These are phyloP conservation scores for Ciconia nigra DNA, from an alignment of 2,797 vertebrate species.

Conservation along the genomic window DNA sequence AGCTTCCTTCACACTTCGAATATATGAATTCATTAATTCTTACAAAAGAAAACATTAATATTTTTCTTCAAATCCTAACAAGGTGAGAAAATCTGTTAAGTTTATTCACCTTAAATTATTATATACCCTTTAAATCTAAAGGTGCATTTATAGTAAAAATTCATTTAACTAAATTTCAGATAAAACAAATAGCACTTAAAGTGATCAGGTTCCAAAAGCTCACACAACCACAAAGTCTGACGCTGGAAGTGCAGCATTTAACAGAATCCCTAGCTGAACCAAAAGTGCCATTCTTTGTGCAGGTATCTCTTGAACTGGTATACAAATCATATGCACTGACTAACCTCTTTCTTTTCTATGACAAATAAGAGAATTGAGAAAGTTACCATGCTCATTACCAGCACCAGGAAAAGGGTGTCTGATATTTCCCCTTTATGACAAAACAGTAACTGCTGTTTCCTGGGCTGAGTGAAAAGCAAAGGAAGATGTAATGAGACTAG, in stretches of 20 bases:
- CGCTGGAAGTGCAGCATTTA: neutral
- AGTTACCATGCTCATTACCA: neutral
- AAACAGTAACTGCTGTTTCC: neutral
- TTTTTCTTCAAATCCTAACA: neutral
- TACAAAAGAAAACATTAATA: fast-evolving
- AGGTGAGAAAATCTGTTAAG: neutral
- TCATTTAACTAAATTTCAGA: neutral
- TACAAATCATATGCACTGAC: neutral
- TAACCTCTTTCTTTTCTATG: neutral
- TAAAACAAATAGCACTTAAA: neutral
- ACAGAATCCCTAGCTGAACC: neutral
- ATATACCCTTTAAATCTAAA: neutral
- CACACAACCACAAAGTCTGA: neutral
- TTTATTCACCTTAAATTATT: neutral
- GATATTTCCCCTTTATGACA: neutral
- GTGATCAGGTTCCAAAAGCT: neutral
- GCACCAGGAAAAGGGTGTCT: neutral
- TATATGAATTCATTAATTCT: neutral
- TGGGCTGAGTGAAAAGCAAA: neutral
- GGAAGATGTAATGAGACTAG: neutral
- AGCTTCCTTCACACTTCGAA: neutral
- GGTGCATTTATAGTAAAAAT: neutral
- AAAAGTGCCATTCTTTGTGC: neutral
- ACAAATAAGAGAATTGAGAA: neutral
- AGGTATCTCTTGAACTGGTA: neutral